Base-by-base conservation (phyloP, 2,797 vertebrate genomes). In the Phrynocephalus guinanensis region DNA sequence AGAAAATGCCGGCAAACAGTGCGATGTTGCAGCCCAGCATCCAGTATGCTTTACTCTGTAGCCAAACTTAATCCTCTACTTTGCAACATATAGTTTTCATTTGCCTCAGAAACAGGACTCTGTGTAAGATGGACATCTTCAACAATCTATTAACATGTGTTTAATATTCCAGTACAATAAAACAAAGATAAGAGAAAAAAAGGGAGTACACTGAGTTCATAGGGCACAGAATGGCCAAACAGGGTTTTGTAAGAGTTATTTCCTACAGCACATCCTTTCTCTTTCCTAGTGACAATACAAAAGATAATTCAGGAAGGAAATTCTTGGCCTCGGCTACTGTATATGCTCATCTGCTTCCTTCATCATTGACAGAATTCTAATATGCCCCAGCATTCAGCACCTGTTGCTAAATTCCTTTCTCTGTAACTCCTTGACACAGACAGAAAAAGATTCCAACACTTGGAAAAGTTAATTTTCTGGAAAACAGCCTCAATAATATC, bases 31-130 rank as follows among this genome's bases (percentile, higher is more conserved):
- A 70, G 85, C 81, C 48, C 81, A 78, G 44, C 77, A 83, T 71
- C 89, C 91, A 44, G 44, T 68, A 75, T 90, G 87, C 71, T 78
- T 89, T 88, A 73, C 0, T 91, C 67, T 88, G 82, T 88, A 71
- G 20, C 0, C 5, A 28, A 8, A 70, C 28, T 5, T 16, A 1
- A 80, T 66, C 88, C 87, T 78, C 52, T 13, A 56, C 48, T 94
- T 91, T 92, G 89, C 90, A 33, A 80, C 76, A 88, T 83, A 85
- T 38, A 8, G 87, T 81, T 0, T 0, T 0, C 3, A 88, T 67
- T 78, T 28, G 6, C 48, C 91, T 86, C 83, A 87, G 67, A 77
- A 63, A 70, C 8, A 83, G 28, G 88, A 87, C 11, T 60, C 38
- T 38, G 38, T 38, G 15, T 48, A 26, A 3, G 0, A 79, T 68